Base-by-base conservation (phyloP, 92 coral and sea anemone species). In the Porites rus region DNA sequence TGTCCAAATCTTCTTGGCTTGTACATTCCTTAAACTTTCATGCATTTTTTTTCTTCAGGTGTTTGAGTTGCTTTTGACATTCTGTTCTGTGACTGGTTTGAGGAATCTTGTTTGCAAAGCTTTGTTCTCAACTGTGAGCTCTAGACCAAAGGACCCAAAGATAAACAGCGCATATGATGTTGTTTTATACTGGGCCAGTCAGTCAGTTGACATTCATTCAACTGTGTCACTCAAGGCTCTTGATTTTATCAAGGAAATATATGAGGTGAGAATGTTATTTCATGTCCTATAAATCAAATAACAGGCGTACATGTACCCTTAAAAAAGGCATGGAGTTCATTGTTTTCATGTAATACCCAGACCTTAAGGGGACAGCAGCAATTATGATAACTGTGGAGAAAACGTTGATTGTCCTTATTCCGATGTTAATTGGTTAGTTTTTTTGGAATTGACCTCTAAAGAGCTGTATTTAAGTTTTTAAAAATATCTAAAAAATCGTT, bases 191-290 rank as follows among this genome's bases (percentile, higher is more conserved):
- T 97, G 99, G 99, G 86, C 91, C 59, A 88, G 93, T 68, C 94
- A 91, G 81, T 78, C 95, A 58, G 94, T 92, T 12, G 97, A 95
- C 21, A 80, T 86, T 7, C 97, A 97, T 74, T 84, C 91, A 46
- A 67, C 93, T 19, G 99, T 97, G 62, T 93, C 98, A 38, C 72
- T 95, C 19, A 75, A 90, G 69, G 98, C 99, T 61, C 84, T 97
- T 80, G 98, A 92, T 74, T 97, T 95, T 72, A 82, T 97, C 76
- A 97, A 96, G 83, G 98, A 97, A 86, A 91, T 95, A 69, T 97
- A 92, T 43, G 99, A 97, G 99, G 99, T 97, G 25, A 24, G 62
- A 53, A 12, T 51, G 3, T 14, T 16, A 6, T 56, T 56, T 56
- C 14, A 56, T 56, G 17, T 10, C 61, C 8, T 1, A 10, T 10